Evolutionary conservation across 2,113 vertebrate species (phyloP).

Genomic region (Anser brachyrhynchus): DNA sequence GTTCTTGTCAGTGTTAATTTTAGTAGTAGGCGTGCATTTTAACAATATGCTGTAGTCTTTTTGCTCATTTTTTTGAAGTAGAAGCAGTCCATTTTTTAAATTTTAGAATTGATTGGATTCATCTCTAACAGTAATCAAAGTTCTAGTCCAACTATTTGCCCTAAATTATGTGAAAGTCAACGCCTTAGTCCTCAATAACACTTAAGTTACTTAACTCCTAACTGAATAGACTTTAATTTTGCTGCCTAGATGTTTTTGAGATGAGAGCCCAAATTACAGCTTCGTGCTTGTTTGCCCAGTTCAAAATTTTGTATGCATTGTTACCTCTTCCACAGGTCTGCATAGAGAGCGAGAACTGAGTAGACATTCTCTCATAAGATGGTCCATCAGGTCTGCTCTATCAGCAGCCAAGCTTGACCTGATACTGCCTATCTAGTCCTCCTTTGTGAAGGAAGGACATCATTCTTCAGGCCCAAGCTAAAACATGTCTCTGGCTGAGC

Average conservation of each 20-base stretch:
- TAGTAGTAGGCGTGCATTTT: background rate
- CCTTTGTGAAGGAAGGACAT: background rate
- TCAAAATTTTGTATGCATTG: background rate
- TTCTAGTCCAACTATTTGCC: background rate
- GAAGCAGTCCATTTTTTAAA: background rate
- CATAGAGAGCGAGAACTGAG: background rate
- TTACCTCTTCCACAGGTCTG: background rate
- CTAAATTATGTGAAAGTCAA: background rate
- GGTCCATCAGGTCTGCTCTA: background rate
- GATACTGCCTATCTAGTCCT: background rate
- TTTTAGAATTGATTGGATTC: background rate
- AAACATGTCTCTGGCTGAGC: background rate
- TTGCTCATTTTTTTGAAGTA: background rate
- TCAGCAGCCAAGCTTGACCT: background rate
- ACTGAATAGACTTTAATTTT: background rate
- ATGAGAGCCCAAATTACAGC: background rate
- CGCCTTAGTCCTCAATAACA: background rate
- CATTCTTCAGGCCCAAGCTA: background rate
- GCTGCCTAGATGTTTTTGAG: background rate
- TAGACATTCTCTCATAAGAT: background rate
- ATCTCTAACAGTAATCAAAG: background rate
- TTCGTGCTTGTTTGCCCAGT: background rate
- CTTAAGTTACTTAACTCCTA: background rate
- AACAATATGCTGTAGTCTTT: background rate
- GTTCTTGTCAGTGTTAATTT: background rate